Base-by-base conservation (phyloP, 1,140 invertebrate species). In the Cecropterus lyciades region DNA sequence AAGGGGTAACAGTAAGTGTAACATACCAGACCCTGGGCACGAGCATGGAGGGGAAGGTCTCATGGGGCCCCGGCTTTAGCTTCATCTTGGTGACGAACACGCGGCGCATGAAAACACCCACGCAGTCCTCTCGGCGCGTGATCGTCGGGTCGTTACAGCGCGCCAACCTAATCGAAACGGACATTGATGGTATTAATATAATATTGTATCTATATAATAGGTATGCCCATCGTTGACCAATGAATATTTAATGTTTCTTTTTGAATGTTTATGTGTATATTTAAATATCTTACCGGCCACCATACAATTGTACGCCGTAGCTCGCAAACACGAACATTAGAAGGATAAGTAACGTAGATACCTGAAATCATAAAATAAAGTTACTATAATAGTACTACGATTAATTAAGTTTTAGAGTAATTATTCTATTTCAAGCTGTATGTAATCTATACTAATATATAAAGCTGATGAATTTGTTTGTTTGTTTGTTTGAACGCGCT, bases 51-150 rank as follows among this genome's bases (percentile, higher is more conserved):
- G 99, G 99, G 94, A 97, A 98, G 33, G 95, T 96, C 88, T 98
- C 96, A 82, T 96, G 96, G 33, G 94, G 93, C 1, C 95, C 97
- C 0, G 95, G 96, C 40, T 93, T 93, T 13, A 99, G 89, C 93
- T 99, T 99, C 98, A 99, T 99, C 94, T 99, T 99, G 0, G 99
- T 99, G 0, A 99, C 98, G 92, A 98, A 99, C 2, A 99, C 96
- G 67, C 98, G 94, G 60, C 98, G 93, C 94, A 98, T 96, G 84
- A 99, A 99, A 14, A 99, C 96, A 0, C 99, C 99, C 11, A 97
- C 96, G 91, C 99, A 99, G 62, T 99, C 95, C 79, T 97, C 96
- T 71, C 98, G 94, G 11, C 92, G 94, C 0, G 92, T 93, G 52
- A 99, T 98, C 0, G 95, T 97, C 0, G 97, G 97, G 92, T 99